phyloP scores from a whole-genome alignment of 2,797 vertebrate genomes.

The Hirundo rustica region DNA sequence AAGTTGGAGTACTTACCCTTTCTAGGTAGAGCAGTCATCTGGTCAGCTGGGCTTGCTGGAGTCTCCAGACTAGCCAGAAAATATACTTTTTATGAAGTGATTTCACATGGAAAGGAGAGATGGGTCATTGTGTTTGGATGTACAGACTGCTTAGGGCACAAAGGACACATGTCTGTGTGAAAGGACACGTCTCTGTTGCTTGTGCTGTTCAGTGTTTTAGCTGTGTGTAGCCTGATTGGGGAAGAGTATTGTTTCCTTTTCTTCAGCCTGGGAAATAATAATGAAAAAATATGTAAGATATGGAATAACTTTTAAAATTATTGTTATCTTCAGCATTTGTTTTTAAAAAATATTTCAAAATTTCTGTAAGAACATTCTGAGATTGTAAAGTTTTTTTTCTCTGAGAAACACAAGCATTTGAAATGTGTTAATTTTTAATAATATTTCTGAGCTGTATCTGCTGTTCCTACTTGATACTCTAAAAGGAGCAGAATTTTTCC shows the following conservation, averaged over 20 bases:
- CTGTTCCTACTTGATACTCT: not conserved
- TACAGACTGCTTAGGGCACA: not conserved
- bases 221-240: not conserved
- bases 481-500: not conserved
- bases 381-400: not conserved
- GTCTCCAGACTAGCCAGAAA: not conserved
- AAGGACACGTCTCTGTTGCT: not conserved
- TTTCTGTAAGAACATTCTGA: not conserved
- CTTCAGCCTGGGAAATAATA: not conserved
- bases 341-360: not conserved
- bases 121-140: not conserved
- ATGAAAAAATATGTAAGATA: not conserved
- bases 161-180: not conserved
- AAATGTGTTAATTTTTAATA: not conserved
- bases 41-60: not conserved
- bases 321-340: not conserved
- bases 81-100: not conserved
- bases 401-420: not conserved
- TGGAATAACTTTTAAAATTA: not conserved
- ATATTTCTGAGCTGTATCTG: not conserved
- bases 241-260: not conserved
- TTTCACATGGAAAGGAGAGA: not conserved
- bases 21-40: not conserved
- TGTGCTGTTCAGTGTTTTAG: not conserved
- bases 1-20: not conserved